Evolutionary conservation across 2,113 vertebrate species (phyloP).

Genomic region (Calidris pygmaea): DNA sequence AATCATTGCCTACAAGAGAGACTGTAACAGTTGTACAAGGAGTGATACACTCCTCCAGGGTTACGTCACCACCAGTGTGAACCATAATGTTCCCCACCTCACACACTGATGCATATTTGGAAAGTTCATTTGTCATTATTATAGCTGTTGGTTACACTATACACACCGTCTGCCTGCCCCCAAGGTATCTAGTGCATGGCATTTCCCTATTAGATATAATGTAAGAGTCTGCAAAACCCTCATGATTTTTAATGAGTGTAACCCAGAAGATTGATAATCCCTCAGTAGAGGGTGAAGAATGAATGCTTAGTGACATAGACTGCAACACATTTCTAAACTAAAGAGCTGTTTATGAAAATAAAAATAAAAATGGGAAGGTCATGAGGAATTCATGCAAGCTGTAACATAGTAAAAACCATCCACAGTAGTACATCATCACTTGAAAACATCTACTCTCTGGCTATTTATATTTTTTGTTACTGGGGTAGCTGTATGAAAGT

Average conservation of each 20-base stretch:
- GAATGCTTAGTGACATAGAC: not conserved
- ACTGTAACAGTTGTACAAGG: fast-evolving
- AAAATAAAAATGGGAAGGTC: not conserved
- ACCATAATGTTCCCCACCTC: not conserved
- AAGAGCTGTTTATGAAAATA: not conserved
- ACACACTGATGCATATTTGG: not conserved
- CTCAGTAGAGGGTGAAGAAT: not conserved
- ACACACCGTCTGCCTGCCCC: not conserved
- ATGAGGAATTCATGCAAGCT: not conserved
- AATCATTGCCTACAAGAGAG: not conserved
- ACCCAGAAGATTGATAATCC: not conserved
- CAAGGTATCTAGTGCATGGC: not conserved
- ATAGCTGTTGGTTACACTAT: not conserved
- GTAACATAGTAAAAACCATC: not conserved
- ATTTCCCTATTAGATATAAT: not conserved
- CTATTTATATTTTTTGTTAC: not conserved
- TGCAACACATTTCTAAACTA: not conserved
- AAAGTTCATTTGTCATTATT: not conserved
- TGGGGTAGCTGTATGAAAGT: not conserved
- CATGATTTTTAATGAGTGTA: not conserved
- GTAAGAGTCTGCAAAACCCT: not conserved
- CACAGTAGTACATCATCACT: not conserved
- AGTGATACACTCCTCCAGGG: not conserved
- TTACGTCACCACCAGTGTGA: not conserved
- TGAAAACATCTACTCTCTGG: not conserved